A percentile compares a stretch with the other conserved stretches of the same genome.
Conservation (phyloP, 2,113 vertebrate genomes). For the Marcusenius ussheri region DNA sequence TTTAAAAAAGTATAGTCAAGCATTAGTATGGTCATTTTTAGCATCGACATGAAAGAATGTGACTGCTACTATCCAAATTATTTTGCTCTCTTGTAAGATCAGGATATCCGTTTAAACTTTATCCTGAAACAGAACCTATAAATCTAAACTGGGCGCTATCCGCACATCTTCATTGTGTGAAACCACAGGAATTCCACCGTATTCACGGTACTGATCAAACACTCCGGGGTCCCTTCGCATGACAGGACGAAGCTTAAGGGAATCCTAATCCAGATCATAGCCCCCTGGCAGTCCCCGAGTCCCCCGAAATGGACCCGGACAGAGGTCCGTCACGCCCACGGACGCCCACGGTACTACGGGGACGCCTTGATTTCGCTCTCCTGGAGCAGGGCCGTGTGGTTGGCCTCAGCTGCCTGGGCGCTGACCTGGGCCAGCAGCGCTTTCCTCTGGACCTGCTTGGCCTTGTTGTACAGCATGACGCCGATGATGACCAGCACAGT, state of each 20-base stretch:
- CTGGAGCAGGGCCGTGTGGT: constrained; percentile 43
- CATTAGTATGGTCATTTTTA: background rate
- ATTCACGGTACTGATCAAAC: background rate
- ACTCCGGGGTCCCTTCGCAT: background rate
- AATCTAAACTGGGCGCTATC: background rate
- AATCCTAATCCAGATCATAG: background rate
- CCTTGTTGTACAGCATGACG: constrained; percentile 85
- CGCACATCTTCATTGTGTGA: background rate
- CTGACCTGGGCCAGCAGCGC: constrained; percentile 52
- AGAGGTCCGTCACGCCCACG: background rate
- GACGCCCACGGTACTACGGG: background rate
- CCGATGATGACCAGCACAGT: constrained; percentile 76
- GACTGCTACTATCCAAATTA: background rate
- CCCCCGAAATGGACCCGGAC: background rate
- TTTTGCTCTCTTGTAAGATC: background rate
- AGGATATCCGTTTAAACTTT: background rate
- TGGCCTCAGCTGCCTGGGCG: constrained; percentile 42
- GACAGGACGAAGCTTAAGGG: background rate
- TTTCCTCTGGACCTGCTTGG: constrained; percentile 73
- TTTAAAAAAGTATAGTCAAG: background rate
- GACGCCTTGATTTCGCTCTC: constrained; percentile 41
- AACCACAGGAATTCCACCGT: background rate
- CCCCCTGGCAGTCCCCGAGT: background rate
- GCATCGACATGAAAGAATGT: background rate
- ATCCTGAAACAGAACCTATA: background rate